These are phyloP conservation scores for Oenanthe melanoleuca DNA, from an alignment of 2,113 vertebrate genomes.

Conservation along the genomic window DNA sequence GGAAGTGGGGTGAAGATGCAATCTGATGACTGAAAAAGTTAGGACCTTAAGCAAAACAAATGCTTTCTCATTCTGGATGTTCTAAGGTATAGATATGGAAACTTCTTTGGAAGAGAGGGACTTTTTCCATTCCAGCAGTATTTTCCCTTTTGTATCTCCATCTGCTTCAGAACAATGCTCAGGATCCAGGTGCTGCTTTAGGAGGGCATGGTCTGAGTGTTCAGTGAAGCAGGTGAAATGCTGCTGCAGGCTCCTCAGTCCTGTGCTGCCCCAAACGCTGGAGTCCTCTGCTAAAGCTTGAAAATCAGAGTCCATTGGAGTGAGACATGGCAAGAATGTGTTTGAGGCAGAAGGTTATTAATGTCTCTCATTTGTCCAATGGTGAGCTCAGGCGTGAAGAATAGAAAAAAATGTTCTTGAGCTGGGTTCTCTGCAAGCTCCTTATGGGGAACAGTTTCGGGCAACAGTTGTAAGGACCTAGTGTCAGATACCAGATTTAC, in stretches of 20 bases:
- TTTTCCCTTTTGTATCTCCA: not conserved
- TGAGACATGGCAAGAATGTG: fast-evolving
- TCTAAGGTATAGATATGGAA: not conserved
- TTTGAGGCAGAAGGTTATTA: not conserved
- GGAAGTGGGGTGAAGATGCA: not conserved
- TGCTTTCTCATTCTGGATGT: not conserved
- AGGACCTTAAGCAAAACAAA: not conserved
- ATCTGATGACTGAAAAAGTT: not conserved
- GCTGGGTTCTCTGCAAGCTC: not conserved
- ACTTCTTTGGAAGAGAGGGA: not conserved
- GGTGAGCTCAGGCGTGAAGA: not conserved
- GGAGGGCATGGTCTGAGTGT: not conserved
- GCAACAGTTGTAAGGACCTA: not conserved
- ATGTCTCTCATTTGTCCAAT: fast-evolving
- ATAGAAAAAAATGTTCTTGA: not conserved
- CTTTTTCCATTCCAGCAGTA: not conserved
- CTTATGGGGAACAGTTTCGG: not conserved
- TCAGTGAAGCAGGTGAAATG: fast-evolving
- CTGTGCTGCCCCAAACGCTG: not conserved
- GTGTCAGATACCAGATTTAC: not conserved
- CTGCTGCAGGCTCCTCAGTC: not conserved
- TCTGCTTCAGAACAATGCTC: not conserved
- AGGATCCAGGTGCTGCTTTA: not conserved
- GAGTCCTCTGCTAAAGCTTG: not conserved
- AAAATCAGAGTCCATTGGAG: fast-evolving